Base-by-base conservation (phyloP, 64 coral and sea anemone genomes). In the Hydrozoanthus tunicans region DNA sequence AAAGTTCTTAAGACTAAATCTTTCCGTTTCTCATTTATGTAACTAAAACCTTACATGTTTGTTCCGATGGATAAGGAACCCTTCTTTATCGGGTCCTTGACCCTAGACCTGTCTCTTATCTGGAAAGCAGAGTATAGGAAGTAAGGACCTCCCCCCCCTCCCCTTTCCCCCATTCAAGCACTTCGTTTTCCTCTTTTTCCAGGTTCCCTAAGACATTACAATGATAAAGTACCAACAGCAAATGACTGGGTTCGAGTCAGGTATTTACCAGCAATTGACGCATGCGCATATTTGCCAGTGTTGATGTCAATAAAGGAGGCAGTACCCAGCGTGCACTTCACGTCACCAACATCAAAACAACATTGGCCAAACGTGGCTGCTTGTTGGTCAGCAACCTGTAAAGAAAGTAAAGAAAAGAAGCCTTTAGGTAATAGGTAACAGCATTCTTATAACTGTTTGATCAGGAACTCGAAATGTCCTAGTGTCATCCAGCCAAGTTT, bases 311-410 rank as follows among this genome's bases (percentile, higher is more conserved):
- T 90, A 80, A 98, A 98, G 6, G 93, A 93, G 20, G 94, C 96
- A 53, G 96, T 98, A 13, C 96, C 96, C 89, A 98, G 70, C 6
- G 96, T 98, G 65, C 94, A 95, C 32, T 98, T 98, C 2, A 98
- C 90, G 80, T 98, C 96, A 78, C 96, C 96, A 73, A 91, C 90
- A 90, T 98, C 94, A 94, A 98, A 98, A 86, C 96, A 98, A 83
- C 96, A 98, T 73, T 98, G 96, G 4, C 96, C 96, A 94, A 98
- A 98, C 72, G 95, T 82, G 3, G 96, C 89, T 17, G 91, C 89
- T 69, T 98, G 96, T 59, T 95, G 94, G 67, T 98, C 96, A 24
- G 96, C 96, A 17, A 98, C 92, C 97, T 99, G 6, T 8, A 8
- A 26, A 13, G 15, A 56, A 58, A 86, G 51, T 14, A 56, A 23